These are phyloP conservation scores for Oxyruncus cristatus DNA, from an alignment of 2,113 vertebrate genomes.

Conservation along the genomic window DNA sequence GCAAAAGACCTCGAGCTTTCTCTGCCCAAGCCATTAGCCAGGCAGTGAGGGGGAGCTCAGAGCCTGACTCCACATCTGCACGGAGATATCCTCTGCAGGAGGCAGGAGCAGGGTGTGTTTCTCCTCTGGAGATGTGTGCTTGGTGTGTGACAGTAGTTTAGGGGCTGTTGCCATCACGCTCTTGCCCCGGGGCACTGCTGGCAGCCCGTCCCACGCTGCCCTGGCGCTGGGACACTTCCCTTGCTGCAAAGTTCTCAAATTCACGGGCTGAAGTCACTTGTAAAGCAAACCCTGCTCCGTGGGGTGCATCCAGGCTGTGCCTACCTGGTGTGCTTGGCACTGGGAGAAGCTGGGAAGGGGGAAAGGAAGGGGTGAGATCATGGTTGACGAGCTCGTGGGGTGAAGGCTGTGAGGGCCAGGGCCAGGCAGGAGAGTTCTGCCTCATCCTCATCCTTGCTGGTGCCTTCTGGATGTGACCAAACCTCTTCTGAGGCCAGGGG, in stretches of 20 bases:
- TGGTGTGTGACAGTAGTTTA: neutral
- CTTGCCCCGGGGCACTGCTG: neutral
- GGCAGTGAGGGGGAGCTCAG: neutral
- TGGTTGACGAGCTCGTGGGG: neutral
- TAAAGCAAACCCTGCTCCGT: rapidly evolving
- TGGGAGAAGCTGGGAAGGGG: neutral
- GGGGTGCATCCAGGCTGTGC: rapidly evolving
- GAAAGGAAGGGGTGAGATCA: neutral
- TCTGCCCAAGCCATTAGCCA: neutral
- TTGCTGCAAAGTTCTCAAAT: neutral
- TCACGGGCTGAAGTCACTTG: neutral
- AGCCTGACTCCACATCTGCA: neutral
- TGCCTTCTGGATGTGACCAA: neutral
- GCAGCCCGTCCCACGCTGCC: rapidly evolving
- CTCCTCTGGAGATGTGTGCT: neutral
- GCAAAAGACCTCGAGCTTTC: neutral
- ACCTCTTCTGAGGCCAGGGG: neutral
- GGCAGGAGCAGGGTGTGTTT: neutral
- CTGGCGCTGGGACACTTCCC: rapidly evolving
- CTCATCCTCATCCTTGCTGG: rapidly evolving
- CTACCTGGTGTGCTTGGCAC: rapidly evolving
- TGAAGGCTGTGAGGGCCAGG: neutral
- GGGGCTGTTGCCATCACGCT: neutral
- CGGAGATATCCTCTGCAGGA: neutral
- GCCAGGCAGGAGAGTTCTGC: neutral